A percentile compares a stretch with the other conserved stretches of the same genome.
Conservation (phyloP, 2,888 invertebrate genomes). For the Chrysolina americana region DNA sequence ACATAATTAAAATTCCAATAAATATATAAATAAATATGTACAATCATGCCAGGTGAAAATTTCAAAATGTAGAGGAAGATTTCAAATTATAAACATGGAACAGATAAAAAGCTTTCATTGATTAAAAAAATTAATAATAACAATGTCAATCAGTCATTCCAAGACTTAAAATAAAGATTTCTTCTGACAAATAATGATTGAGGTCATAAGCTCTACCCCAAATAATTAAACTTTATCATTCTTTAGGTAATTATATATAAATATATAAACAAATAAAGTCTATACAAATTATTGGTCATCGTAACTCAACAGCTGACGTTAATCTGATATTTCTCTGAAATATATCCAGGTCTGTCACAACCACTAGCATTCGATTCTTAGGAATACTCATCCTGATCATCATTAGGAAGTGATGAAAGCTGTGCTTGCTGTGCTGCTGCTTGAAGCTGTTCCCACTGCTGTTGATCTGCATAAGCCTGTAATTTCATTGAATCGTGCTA, state of each 20-base stretch:
- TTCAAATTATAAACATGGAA: too few species aligned
- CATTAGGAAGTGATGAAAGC: slow-evolving; percentile 71
- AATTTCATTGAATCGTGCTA: neutral
- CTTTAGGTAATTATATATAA: neutral
- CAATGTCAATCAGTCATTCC: too few species aligned
- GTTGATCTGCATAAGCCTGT: slow-evolving; percentile 93
- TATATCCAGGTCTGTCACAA: neutral
- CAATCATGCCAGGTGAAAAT: too few species aligned
- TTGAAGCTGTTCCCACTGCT: slow-evolving; percentile 92
- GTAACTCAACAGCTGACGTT: neutral
- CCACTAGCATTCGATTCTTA: slow-evolving; percentile 34
- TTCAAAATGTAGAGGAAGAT: too few species aligned
- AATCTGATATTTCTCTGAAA: neutral
- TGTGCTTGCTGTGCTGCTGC: slow-evolving; percentile 75
- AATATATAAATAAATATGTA: too few species aligned
- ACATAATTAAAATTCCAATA: too few species aligned
- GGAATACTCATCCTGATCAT: slow-evolving; percentile 65
- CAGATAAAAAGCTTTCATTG: too few species aligned
- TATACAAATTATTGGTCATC: slow-evolving; percentile 15
- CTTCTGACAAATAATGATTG: too few species aligned
- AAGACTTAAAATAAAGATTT: too few species aligned
- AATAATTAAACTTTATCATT: too few species aligned
- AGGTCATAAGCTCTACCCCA: too few species aligned
- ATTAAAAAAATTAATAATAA: too few species aligned
- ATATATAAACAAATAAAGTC: slow-evolving; percentile 9